Evolutionary conservation across 2,113 vertebrate genomes (phyloP).

Genomic region (Amblyopsis rosae): DNA sequence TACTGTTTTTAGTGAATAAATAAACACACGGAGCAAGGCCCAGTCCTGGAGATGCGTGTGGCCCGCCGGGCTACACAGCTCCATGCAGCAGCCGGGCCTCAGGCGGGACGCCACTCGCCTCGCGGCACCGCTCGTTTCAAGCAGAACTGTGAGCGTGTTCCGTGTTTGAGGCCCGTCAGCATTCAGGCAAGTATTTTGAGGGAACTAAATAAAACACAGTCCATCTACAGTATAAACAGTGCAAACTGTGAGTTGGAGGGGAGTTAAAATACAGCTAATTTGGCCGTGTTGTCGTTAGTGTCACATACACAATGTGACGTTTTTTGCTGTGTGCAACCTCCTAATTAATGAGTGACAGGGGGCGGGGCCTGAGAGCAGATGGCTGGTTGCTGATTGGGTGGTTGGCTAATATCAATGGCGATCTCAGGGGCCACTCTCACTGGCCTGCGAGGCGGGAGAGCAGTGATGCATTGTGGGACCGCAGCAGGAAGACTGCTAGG

Average conservation of each 20-base stretch:
- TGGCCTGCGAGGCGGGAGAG: neutral
- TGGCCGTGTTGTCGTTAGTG: slow-evolving; percentile 15
- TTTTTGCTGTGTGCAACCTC: neutral
- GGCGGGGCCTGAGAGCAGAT: neutral
- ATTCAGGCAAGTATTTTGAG: neutral
- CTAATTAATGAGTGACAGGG: slow-evolving; percentile 7
- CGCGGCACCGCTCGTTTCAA: too few species aligned
- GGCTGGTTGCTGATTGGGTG: slow-evolving; percentile 5
- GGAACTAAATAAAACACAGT: neutral
- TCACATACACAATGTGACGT: slow-evolving; percentile 8
- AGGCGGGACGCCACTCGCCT: neutral
- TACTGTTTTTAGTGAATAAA: slow-evolving; percentile 58
- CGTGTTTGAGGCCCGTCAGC: neutral
- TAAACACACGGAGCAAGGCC: slow-evolving; percentile 44
- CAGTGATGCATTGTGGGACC: slow-evolving; percentile 40
- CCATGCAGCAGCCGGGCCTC: slow-evolving; percentile 27
- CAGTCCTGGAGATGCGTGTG: slow-evolving; percentile 4
- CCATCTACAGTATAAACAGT: too few species aligned
- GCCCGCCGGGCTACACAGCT: slow-evolving; percentile 32
- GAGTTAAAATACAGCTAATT: neutral
- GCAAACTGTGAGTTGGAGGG: too few species aligned
- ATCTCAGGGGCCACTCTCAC: neutral
- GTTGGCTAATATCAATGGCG: slow-evolving; percentile 3
- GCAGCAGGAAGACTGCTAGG: slow-evolving; percentile 50
- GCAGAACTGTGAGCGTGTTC: neutral